phyloP scores from a whole-genome alignment of 1,140 invertebrate genomes.

The Drosophila virilis region DNA sequence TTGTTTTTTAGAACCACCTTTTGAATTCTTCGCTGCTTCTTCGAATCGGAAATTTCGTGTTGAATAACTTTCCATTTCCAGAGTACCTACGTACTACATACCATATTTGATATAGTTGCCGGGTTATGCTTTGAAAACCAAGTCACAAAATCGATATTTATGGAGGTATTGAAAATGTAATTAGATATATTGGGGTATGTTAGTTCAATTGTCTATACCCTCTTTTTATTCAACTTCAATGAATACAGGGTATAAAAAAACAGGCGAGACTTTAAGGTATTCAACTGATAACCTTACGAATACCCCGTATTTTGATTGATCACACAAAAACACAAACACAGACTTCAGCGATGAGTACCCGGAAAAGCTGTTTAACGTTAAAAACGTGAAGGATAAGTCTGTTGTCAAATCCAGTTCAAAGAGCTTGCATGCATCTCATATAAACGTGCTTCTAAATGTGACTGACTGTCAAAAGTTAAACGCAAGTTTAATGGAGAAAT shows the following conservation, averaged over 20 bases:
- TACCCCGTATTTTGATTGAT: slow-evolving; percentile 36
- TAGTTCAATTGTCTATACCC: background rate
- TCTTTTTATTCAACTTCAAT: background rate
- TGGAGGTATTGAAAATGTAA: no score
- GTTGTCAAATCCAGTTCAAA: slow-evolving; percentile 5
- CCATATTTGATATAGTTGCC: no score
- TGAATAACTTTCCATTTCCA: no score
- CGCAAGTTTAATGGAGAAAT: slow-evolving; percentile 20
- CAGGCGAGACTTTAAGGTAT: background rate
- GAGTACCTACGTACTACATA: no score
- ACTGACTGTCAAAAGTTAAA: slow-evolving; percentile 5
- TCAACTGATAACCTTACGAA: slow-evolving; percentile 24
- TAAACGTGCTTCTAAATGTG: background rate
- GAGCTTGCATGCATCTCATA: background rate
- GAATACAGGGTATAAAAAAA: background rate
- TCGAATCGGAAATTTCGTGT: no score
- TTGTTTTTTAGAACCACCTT: no score
- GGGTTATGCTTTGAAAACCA: no score
- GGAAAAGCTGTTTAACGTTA: slow-evolving; percentile 15
- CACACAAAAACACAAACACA: background rate
- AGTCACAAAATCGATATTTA: no score
- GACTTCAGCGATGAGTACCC: background rate
- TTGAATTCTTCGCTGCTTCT: no score
- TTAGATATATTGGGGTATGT: no score
- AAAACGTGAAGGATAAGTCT: background rate